phyloP scores from a whole-genome alignment of 2,113 vertebrate species.

The Labeo rohita region DNA sequence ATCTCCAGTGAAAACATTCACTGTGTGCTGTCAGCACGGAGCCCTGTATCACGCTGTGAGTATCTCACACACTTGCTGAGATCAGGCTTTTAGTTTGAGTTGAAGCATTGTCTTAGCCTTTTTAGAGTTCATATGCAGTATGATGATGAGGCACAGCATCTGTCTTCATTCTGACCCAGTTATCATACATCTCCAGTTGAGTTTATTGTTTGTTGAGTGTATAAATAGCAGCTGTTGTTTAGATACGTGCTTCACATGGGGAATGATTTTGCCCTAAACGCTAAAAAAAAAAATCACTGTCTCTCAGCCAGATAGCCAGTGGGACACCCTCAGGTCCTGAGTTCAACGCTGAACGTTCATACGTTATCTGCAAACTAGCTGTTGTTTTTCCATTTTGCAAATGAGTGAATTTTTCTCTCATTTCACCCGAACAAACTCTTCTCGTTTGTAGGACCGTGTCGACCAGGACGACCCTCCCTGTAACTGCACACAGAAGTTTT shows the following conservation, averaged over 20 bases:
- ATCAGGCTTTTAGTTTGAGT: conserved; percentile 7
- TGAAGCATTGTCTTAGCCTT: not conserved
- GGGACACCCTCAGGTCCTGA: not conserved
- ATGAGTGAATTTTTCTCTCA: not conserved
- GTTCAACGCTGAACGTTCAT: not conserved
- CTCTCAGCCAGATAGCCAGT: not conserved
- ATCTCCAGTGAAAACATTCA: conserved; percentile 82
- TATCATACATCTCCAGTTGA: conserved; percentile 37
- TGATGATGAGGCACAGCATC: not conserved
- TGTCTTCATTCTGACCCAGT: not conserved
- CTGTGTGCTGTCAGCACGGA: conserved; percentile 89
- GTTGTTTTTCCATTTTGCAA: not conserved
- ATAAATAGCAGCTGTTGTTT: conserved; percentile 25
- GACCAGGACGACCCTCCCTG: conserved; percentile 90
- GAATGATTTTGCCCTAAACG: not conserved
- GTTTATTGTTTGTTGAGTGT: conserved; percentile 29
- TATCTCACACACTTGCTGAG: conserved; percentile 30
- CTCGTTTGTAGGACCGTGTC: conserved; percentile 80
- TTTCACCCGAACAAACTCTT: not conserved
- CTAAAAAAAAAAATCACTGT: not conserved
- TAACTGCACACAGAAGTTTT: conserved; percentile 92
- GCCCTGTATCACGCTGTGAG: conserved; percentile 89
- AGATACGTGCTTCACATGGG: not conserved
- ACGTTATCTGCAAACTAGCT: not conserved
- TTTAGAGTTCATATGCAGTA: not conserved